Percentiles rank a stretch among this genome's conserved stretches.
Conservation (phyloP, 1,140 invertebrate species). For the Manduca sexta region DNA sequence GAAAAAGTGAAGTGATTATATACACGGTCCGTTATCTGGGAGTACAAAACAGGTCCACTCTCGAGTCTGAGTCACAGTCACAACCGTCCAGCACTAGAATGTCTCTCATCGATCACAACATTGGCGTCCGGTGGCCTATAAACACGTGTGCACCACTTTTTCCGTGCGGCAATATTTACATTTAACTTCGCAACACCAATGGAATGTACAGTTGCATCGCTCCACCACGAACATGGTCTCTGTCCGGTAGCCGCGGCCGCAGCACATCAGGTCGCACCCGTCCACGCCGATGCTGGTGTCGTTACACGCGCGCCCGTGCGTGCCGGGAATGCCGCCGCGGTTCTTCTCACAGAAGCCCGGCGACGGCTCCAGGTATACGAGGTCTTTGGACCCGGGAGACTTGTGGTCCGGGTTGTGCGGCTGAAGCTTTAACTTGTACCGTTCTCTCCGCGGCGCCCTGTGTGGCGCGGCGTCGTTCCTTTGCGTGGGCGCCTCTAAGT, state of each 20-base stretch:
- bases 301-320: slow-evolving; percentile 92
- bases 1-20: slow-evolving; percentile 55
- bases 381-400: slow-evolving; percentile 88
- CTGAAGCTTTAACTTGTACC: slow-evolving; percentile 90
- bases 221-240: slow-evolving; percentile 88
- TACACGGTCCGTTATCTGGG: slow-evolving; percentile 54
- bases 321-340: slow-evolving; percentile 89
- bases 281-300: slow-evolving; percentile 94
- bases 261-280: slow-evolving; percentile 97
- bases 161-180: slow-evolving; percentile 92
- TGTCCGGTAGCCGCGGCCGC: slow-evolving; percentile 92
- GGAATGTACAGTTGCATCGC: slow-evolving; percentile 94
- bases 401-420: slow-evolving; percentile 93
- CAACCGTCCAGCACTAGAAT: slow-evolving; percentile 40
- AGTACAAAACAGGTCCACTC: slow-evolving; percentile 47
- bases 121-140: slow-evolving; percentile 73
- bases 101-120: slow-evolving; percentile 39
- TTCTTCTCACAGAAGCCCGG: slow-evolving; percentile 95
- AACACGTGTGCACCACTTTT: slow-evolving; percentile 93
- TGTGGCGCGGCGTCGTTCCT: slow-evolving; percentile 75
- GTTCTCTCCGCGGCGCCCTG: slow-evolving; percentile 74
- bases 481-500: slow-evolving; percentile 56
- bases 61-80: slow-evolving; percentile 45
- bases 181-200: slow-evolving; percentile 98
- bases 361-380: slow-evolving; percentile 94